These are phyloP conservation scores for Acyrthosiphon pisum DNA, from an alignment of 1,140 invertebrate species.

Conservation along the genomic window DNA sequence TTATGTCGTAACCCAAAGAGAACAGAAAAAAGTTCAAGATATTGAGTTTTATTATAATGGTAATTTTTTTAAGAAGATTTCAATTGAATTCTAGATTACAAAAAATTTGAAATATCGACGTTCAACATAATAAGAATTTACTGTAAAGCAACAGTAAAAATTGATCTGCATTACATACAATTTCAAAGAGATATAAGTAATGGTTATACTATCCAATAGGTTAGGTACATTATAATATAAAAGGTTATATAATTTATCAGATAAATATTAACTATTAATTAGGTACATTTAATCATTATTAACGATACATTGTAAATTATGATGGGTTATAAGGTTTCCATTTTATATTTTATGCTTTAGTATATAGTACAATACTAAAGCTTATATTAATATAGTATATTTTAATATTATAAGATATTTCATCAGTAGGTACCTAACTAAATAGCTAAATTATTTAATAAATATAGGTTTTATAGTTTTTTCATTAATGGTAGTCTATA, in stretches of 20 bases:
- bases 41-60: no score
- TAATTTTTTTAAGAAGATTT: no score
- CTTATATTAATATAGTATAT: not conserved
- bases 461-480: not conserved
- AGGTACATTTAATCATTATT: not conserved
- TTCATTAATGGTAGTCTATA: not conserved
- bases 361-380: not conserved
- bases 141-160: no score
- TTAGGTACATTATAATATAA: not conserved
- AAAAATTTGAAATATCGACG: no score
- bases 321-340: not conserved
- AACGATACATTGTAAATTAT: not conserved
- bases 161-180: not conserved
- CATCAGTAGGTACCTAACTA: no score
- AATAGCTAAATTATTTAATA: not conserved
- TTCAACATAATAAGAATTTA: no score
- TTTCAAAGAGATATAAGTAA: not conserved
- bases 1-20: no score
- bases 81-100: no score
- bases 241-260: not conserved
- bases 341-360: not conserved
- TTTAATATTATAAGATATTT: not conserved
- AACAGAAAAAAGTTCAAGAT: no score
- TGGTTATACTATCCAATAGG: not conserved
- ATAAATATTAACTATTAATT: not conserved